Evolutionary conservation across 1,140 invertebrate species (phyloP).

Genomic region (Sycobia sp.): DNA sequence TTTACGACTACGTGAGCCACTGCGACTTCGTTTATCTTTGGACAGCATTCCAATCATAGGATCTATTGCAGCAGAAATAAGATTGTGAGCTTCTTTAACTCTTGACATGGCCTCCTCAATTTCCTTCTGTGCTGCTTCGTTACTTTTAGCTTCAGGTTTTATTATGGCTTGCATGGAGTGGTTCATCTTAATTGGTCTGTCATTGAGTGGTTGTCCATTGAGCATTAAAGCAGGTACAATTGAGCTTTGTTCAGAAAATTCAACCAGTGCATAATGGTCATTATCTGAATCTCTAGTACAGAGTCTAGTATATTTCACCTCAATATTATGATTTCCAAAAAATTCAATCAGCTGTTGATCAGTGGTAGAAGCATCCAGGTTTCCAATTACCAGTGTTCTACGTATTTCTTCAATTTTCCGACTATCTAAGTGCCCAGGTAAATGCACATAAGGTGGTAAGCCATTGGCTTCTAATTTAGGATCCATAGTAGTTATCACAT

Average conservation of each 20-base stretch:
- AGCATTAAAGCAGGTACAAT: conserved; percentile 86
- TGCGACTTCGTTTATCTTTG: conserved; percentile 77
- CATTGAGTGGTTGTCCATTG: conserved; percentile 70
- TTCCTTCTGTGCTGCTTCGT: conserved; percentile 91
- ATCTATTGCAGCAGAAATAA: conserved; percentile 91
- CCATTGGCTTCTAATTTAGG: conserved; percentile 83
- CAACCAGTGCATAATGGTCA: conserved; percentile 83
- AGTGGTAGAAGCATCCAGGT: conserved; percentile 70
- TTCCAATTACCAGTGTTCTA: conserved; percentile 82
- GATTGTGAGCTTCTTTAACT: conserved; percentile 92
- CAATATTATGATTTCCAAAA: conserved; percentile 80
- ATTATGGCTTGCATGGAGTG: conserved; percentile 90
- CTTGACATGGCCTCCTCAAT: conserved; percentile 97
- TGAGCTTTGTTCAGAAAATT: conserved; percentile 90
- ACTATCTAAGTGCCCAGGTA: conserved; percentile 89
- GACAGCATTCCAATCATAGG: conserved; percentile 84
- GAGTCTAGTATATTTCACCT: conserved; percentile 95
- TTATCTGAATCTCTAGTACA: conserved; percentile 82
- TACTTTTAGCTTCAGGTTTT: conserved; percentile 92
- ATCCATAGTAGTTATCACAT: conserved; percentile 86
- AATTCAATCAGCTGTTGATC: conserved; percentile 83
- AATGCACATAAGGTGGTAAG: conserved; percentile 88
- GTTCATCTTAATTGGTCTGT: conserved; percentile 70
- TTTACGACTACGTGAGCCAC: conserved; percentile 65
- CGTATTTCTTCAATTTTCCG: conserved; percentile 95